A percentile compares a stretch with the other conserved stretches of the same genome.
phyloP scores from a whole-genome alignment of 23 tunicate species.

The Pegea sp. region DNA sequence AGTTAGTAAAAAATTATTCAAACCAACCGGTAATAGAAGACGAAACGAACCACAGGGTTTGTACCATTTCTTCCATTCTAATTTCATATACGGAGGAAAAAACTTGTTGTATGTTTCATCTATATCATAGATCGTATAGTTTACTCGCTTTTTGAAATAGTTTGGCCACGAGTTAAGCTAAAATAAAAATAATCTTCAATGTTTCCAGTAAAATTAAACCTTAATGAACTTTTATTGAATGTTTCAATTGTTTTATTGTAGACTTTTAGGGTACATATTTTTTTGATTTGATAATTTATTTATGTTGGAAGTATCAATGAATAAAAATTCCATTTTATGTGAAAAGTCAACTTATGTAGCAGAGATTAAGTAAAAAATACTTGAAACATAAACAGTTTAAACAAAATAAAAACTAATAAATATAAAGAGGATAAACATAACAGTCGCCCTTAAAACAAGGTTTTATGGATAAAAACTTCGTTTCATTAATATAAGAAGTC shows the following conservation, averaged over 20 bases:
- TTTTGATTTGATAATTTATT: background rate
- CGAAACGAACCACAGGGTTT: slow-evolving; percentile 97
- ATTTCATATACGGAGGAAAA: slow-evolving; percentile 21
- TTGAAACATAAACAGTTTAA: too few species aligned
- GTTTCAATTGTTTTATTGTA: background rate
- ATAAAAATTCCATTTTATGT: too few species aligned
- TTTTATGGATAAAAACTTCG: too few species aligned
- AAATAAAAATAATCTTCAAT: background rate
- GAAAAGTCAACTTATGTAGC: too few species aligned
- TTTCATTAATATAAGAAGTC: too few species aligned
- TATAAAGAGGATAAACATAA: too few species aligned
- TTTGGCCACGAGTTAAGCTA: slow-evolving; percentile 78
- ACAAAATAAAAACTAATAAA: too few species aligned
- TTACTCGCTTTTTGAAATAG: slow-evolving; percentile 5
- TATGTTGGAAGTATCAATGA: too few species aligned
- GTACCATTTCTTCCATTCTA: slow-evolving; percentile 95
- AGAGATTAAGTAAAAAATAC: too few species aligned
- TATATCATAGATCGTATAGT: slow-evolving; percentile 20
- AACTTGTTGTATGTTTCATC: slow-evolving; percentile 57
- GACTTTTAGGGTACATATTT: background rate
- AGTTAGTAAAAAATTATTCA: too few species aligned
- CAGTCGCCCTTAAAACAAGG: too few species aligned
- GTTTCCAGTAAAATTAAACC: slow-evolving; percentile 2
- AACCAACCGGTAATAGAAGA: slow-evolving; percentile 57
- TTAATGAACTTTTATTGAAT: background rate